These are phyloP conservation scores for Xyrichtys novacula DNA, from an alignment of 2,797 vertebrate species.

Conservation along the genomic window DNA sequence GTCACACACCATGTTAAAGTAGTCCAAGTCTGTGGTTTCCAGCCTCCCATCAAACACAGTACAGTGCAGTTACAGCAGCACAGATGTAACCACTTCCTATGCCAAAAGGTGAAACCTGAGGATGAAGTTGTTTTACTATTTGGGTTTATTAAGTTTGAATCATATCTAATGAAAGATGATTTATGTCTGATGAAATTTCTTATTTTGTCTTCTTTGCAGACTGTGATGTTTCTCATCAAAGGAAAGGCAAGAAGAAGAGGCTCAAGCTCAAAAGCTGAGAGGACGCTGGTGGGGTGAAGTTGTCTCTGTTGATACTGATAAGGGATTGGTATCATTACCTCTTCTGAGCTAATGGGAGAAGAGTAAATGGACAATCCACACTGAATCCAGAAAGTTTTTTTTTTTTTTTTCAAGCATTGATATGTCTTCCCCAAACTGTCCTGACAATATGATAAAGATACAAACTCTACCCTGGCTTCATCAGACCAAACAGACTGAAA, in stretches of 20 bases:
- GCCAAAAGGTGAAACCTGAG: slow-evolving; percentile 12
- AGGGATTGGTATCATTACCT: slow-evolving; percentile 38
- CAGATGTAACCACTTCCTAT: slow-evolving; percentile 20
- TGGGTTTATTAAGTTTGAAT: background rate
- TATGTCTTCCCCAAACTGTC: background rate
- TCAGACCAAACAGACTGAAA: background rate
- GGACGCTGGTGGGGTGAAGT: slow-evolving; percentile 30
- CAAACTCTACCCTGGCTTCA: background rate
- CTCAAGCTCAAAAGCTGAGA: slow-evolving; percentile 58
- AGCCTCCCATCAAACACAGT: background rate
- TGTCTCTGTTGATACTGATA: slow-evolving; percentile 25
- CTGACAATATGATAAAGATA: background rate
- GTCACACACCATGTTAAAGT: background rate
- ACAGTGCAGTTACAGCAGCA: background rate
- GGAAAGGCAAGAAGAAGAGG: slow-evolving; percentile 71
- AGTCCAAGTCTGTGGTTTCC: background rate
- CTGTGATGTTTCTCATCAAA: slow-evolving; percentile 70
- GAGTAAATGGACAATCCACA: slow-evolving; percentile 27
- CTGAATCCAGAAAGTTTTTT: background rate
- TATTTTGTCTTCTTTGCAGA: slow-evolving; percentile 68
- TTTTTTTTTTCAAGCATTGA: background rate
- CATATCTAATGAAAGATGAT: background rate
- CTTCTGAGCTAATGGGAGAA: slow-evolving; percentile 23
- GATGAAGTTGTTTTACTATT: background rate
- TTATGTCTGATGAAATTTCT: slow-evolving; percentile 6